A percentile compares a stretch with the other conserved stretches of the same genome.
Evolutionary conservation across 1,140 invertebrate genomes (phyloP).

Genomic region (Drosophila erecta): DNA sequence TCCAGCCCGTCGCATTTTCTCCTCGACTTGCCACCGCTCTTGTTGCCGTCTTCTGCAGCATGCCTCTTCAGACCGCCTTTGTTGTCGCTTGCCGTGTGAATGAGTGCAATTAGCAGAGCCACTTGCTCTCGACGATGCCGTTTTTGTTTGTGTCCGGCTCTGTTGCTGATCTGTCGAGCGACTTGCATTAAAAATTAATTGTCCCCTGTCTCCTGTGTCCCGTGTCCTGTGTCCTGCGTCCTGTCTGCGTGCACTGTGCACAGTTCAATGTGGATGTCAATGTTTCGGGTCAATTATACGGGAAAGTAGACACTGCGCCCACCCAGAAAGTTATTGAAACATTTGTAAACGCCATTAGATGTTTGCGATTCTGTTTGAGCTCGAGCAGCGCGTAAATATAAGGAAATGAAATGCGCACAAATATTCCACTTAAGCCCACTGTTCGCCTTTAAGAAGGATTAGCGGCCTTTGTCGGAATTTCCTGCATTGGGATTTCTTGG

Average conservation of each 20-base stretch:
- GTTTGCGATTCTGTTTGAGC: constrained; percentile 16
- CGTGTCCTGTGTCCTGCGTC: too few relatives aligned
- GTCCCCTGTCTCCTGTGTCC: constrained; percentile 12
- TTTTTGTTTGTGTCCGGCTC: constrained; percentile 52
- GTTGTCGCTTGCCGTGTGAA: constrained; percentile 70
- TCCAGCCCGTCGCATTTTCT: constrained; percentile 13
- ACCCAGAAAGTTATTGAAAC: background rate
- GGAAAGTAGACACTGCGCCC: background rate
- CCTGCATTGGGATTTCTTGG: constrained; percentile 46
- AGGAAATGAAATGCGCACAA: constrained; percentile 32
- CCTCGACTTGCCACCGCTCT: constrained; percentile 12
- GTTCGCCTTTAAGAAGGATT: constrained; percentile 26
- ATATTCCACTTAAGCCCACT: constrained; percentile 10
- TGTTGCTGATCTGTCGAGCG: constrained; percentile 53
- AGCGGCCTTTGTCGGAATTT: constrained; percentile 8
- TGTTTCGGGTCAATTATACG: constrained; percentile 43
- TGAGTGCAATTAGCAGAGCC: constrained; percentile 77
- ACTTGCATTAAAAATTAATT: constrained; percentile 74
- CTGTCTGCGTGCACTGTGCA: background rate
- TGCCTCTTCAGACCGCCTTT: constrained; percentile 62
- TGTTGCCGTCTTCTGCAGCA: constrained; percentile 20
- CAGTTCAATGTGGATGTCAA: constrained; percentile 13
- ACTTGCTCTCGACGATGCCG: constrained; percentile 63
- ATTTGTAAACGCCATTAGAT: background rate
- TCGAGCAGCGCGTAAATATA: constrained; percentile 15